Percentiles rank a stretch among this genome's conserved stretches.
Conservation (phyloP, 2,888 invertebrate genomes). For the Chaitophorus viminalis region DNA sequence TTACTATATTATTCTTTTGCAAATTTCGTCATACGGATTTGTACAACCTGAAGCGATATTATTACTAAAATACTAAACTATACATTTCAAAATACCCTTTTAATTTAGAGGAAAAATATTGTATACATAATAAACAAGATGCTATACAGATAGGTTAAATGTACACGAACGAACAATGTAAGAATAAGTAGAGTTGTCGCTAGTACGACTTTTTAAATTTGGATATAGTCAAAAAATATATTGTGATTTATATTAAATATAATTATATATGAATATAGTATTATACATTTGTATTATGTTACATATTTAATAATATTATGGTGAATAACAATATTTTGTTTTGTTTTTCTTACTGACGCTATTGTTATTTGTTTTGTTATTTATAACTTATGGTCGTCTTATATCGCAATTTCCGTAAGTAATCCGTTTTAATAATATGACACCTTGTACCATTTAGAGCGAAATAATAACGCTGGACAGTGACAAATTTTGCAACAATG, state of each 20-base stretch:
- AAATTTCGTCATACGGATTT: neutral
- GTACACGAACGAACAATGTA: neutral
- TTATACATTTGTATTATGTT: neutral
- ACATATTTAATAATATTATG: neutral
- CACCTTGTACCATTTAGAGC: constrained; percentile 20
- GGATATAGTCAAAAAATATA: neutral
- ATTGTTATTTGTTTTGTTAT: neutral
- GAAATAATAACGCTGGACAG: constrained; percentile 7
- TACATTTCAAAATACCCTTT: neutral
- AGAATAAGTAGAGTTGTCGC: neutral
- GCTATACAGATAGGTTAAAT: neutral
- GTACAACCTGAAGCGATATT: neutral
- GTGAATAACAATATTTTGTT: no score
- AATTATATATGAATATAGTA: neutral
- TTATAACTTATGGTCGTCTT: neutral
- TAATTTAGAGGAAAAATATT: neutral
- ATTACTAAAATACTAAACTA: neutral
- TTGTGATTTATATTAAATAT: no score
- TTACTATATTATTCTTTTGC: neutral
- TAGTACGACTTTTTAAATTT: neutral
- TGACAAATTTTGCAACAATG: neutral
- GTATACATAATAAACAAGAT: neutral
- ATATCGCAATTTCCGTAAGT: neutral
- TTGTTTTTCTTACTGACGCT: neutral
- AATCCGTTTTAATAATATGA: constrained; percentile 18